Evolutionary conservation across 2,113 vertebrate genomes (phyloP), one percentile per base, ranked within the genome.

Genomic region (Camelus bactrianus): DNA sequence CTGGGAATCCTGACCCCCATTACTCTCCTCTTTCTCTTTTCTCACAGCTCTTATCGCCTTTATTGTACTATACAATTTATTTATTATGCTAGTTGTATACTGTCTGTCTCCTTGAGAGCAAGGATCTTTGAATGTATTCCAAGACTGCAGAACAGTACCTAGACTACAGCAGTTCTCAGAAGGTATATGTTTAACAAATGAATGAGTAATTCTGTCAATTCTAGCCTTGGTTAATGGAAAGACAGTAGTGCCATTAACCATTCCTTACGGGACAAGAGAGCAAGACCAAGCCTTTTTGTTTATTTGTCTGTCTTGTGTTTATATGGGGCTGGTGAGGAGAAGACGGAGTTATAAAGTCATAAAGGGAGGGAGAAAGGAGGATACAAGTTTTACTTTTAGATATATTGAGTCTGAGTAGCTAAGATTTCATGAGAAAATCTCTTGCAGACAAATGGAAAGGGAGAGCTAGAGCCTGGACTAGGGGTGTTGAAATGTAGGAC

Each of bases 341-440:
- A 12, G 69, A 58, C 15, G 32, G 35, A 97, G 35, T 91, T 92
- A 88, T 19, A 73, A 85, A 75, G 15, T 91, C 89, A 88, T 19
- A 73, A 85, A 75, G 15, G 5, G 72, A 70, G 15, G 13, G 26
- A 77, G 17, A 72, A 84, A 77, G 26, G 4, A 48, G 22, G 32
- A 58, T 38, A 56, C 9, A 38, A 52, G 17, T 38, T 80, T 65
- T 35, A 67, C 50, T 80, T 92, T 75, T 67, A 73, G 72, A 60
- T 79, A 80, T 32, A 75, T 1, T 75, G 50, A 92, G 24, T 89
- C 46, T 80, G 58, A 86, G n/a, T 76, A 75, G 56, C 62, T 89
- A 94, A 67, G 58, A 94, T 67, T n/a, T 84, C 50, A 77, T 46
- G 38, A 91, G 83, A 88, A 83, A 58, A 50, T 67, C 91, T 81